A percentile compares a stretch with the other conserved stretches of the same genome.
These are phyloP conservation scores for Pentamera pediparva DNA, from an alignment of 53 echinoderm and acorn worm genomes.

Conservation along the genomic window DNA sequence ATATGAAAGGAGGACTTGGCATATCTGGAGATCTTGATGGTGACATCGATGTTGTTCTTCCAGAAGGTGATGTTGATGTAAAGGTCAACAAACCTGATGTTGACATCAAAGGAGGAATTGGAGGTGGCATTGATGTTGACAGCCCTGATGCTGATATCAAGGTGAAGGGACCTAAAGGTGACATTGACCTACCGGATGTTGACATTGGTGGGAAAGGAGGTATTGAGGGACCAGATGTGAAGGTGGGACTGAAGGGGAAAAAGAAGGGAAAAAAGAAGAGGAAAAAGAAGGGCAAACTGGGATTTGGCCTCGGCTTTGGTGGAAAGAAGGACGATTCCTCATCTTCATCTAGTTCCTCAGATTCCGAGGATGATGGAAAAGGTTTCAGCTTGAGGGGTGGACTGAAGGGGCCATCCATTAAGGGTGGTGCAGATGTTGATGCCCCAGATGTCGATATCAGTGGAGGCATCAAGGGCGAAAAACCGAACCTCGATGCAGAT, in stretches of 20 bases:
- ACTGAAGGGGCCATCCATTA: slow-evolving; percentile 54
- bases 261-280: slow-evolving; percentile 1
- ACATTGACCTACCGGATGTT: slow-evolving; percentile 44
- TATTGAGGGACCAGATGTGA: slow-evolving; percentile 29
- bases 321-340: slow-evolving; percentile 13
- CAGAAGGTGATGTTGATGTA: slow-evolving; percentile 28
- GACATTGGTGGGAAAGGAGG: slow-evolving; percentile 31
- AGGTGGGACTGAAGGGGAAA: slow-evolving; percentile 18
- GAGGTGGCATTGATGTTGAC: slow-evolving; percentile 34
- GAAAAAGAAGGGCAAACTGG: slow-evolving; percentile 18
- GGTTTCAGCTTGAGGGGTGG: slow-evolving; percentile 41
- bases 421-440: slow-evolving; percentile 38
- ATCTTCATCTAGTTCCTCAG: not conserved
- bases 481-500: slow-evolving; percentile 27
- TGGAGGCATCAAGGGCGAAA: slow-evolving; percentile 1
- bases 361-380: slow-evolving; percentile 39
- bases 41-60: slow-evolving; percentile 25
- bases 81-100: slow-evolving; percentile 24
- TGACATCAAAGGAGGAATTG: not conserved
- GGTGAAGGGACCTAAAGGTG: slow-evolving; percentile 31
- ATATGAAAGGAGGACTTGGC: slow-evolving; percentile 39
- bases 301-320: slow-evolving; percentile 19
- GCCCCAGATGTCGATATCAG: slow-evolving; percentile 30
- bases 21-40: slow-evolving; percentile 30
- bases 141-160: slow-evolving; percentile 16